A percentile compares a stretch with the other conserved stretches of the same genome.
Conservation (phyloP, 2,888 invertebrate genomes). For the Patella caerulea region DNA sequence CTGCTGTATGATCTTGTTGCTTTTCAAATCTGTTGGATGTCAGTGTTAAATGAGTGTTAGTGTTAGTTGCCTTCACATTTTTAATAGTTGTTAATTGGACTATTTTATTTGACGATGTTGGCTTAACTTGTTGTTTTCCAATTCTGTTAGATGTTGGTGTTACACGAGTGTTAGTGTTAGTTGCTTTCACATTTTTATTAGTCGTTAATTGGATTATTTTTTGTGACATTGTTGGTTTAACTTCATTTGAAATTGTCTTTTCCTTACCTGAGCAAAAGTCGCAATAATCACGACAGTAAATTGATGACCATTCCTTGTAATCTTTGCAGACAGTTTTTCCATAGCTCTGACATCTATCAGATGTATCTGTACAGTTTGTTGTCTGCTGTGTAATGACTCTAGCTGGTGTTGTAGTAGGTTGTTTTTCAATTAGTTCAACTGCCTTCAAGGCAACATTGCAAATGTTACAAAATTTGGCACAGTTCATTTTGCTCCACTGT, state of each 20-base stretch:
- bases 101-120: too few species aligned
- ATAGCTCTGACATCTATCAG: conserved; percentile 39
- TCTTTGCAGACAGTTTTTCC: conserved; percentile 40
- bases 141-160: too few species aligned
- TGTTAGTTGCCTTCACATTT: too few species aligned
- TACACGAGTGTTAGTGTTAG: too few species aligned
- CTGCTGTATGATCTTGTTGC: too few species aligned
- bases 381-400: conserved; percentile 9
- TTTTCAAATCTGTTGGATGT: too few species aligned
- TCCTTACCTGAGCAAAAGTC: conserved; percentile 40
- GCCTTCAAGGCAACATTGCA: conserved; percentile 31
- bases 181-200: too few species aligned
- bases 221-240: too few species aligned
- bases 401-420: conserved; percentile 4
- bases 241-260: conserved; percentile 6
- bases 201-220: too few species aligned
- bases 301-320: conserved; percentile 42
- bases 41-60: too few species aligned
- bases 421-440: conserved; percentile 1
- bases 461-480: conserved; percentile 47
- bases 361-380: conserved; percentile 23
- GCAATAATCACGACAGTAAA: conserved; percentile 44
- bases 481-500: conserved; percentile 47
- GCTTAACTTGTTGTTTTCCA: too few species aligned
- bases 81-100: too few species aligned